Evolutionary conservation across 2,888 invertebrate genomes (phyloP).

Genomic region (Anaspis maculata): DNA sequence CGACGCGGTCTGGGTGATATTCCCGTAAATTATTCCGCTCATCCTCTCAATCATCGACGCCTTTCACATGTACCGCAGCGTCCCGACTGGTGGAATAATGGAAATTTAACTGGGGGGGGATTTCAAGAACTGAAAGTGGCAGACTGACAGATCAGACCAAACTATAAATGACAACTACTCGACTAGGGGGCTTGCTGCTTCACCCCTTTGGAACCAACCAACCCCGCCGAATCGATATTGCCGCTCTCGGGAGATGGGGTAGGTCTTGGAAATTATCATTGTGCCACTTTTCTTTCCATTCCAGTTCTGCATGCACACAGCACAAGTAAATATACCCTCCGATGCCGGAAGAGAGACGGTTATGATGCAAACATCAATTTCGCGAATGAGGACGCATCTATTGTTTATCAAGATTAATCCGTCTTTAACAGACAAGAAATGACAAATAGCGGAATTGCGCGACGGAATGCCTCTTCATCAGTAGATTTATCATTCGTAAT

Average conservation of each 20-base stretch:
- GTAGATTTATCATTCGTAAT: slow-evolving; percentile 22
- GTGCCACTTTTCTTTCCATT: no score
- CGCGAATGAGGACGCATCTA: slow-evolving; percentile 10
- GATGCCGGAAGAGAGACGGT: no score
- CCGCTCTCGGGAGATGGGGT: not conserved
- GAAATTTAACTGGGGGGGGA: slow-evolving; percentile 24
- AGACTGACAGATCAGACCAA: slow-evolving; percentile 15
- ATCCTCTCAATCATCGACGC: no score
- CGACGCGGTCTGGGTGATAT: no score
- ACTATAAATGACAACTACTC: slow-evolving; percentile 13
- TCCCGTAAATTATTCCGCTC: no score
- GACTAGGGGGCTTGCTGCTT: slow-evolving; percentile 9
- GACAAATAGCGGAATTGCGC: slow-evolving; percentile 21
- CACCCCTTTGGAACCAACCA: no score
- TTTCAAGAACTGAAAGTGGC: slow-evolving; percentile 23
- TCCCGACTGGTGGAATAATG: slow-evolving; percentile 22
- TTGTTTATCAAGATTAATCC: slow-evolving; percentile 28
- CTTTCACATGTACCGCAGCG: slow-evolving; percentile 12
- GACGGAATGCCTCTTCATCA: slow-evolving; percentile 11
- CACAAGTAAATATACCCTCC: no score
- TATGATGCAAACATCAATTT: slow-evolving; percentile 9
- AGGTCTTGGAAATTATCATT: not conserved
- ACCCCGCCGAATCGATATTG: no score
- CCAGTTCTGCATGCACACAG: no score
- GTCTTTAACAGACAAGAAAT: slow-evolving; percentile 28